These are phyloP conservation scores for Eristalis arbustorum DNA, from an alignment of 2,888 invertebrate genomes.

Conservation along the genomic window DNA sequence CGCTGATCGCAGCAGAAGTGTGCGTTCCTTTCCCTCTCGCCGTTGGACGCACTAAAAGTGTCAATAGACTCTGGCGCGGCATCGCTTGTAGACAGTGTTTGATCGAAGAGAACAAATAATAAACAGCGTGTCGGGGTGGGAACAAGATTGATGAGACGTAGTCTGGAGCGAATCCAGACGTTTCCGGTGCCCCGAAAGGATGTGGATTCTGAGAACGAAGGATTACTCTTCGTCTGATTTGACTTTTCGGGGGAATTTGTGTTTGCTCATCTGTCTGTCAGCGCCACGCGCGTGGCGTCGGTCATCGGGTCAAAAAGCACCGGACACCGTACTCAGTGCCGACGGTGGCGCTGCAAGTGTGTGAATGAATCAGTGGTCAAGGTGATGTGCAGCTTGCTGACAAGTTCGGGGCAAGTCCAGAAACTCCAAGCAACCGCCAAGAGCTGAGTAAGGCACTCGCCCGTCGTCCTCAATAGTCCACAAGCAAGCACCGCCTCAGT, in stretches of 20 bases:
- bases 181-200: background rate
- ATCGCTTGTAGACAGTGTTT: background rate
- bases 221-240: too few species aligned
- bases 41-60: background rate
- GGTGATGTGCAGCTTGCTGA: too few species aligned
- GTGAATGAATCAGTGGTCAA: too few species aligned
- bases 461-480: background rate
- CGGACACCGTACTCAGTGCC: too few species aligned
- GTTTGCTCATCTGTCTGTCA: too few species aligned
- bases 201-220: background rate
- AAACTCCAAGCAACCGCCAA: background rate
- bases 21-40: background rate
- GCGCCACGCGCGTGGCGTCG: too few species aligned
- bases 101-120: background rate
- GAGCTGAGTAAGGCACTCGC: background rate
- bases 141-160: background rate
- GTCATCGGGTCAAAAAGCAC: too few species aligned
- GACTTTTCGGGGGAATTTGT: too few species aligned
- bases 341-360: too few species aligned
- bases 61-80: background rate
- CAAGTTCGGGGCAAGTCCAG: background rate
- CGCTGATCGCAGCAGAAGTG: background rate
- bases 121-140: background rate
- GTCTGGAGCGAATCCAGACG: background rate
- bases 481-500: background rate